Percentiles rank a stretch among this genome's conserved stretches.
Evolutionary conservation across 2,113 vertebrate genomes (phyloP).

Genomic region (Forbesichthys papilliferus): DNA sequence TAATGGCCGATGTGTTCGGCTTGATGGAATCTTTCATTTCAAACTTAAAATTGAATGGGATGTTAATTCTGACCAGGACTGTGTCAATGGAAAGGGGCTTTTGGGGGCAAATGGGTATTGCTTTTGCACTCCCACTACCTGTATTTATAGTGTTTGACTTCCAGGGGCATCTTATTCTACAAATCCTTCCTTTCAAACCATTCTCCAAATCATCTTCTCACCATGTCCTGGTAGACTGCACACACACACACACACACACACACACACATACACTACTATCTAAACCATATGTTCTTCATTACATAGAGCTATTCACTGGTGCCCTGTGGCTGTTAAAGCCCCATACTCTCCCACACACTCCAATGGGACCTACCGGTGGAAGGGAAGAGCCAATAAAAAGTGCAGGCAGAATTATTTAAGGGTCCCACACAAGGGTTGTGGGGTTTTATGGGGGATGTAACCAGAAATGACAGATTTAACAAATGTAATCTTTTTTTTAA

Average conservation of each 20-base stretch:
- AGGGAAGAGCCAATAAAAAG: constrained; percentile 17
- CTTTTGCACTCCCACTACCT: constrained; percentile 40
- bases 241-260: not conserved
- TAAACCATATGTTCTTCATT: constrained; percentile 74
- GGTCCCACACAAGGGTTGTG: constrained; percentile 4
- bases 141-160: constrained; percentile 49
- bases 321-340: constrained; percentile 59
- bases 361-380: constrained; percentile 53
- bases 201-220: constrained; percentile 39
- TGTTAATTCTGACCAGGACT: constrained; percentile 26
- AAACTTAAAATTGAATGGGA: constrained; percentile 26
- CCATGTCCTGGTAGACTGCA: constrained; percentile 15
- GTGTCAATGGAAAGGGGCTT: constrained; percentile 31
- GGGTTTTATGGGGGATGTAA: constrained; percentile 15
- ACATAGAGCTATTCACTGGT: constrained; percentile 61
- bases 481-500: constrained; percentile 22
- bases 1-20: too few relatives aligned
- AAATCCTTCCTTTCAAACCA: constrained; percentile 29
- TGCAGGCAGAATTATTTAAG: constrained; percentile 30
- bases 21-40: not conserved
- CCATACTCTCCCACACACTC: constrained; percentile 38
- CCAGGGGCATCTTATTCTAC: constrained; percentile 12
- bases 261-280: constrained; percentile 17
- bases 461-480: constrained; percentile 14
- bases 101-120: constrained; percentile 28